These are phyloP conservation scores for Caiman crocodilus DNA, from an alignment of 2,797 vertebrate species.

Conservation along the genomic window DNA sequence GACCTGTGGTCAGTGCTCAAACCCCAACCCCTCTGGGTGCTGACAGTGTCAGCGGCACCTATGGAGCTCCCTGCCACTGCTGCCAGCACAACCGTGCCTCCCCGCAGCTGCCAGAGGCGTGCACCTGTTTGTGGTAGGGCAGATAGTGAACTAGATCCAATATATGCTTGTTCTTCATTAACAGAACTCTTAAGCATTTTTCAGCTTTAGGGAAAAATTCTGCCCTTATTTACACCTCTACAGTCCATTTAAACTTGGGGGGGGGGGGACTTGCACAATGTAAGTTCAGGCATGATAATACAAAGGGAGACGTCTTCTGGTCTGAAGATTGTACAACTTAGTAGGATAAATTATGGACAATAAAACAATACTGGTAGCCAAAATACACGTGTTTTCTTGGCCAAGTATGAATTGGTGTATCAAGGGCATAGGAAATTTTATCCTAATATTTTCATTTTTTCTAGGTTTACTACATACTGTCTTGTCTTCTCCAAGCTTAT, in stretches of 20 bases:
- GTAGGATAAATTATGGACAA: not conserved
- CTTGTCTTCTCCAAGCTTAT: not conserved
- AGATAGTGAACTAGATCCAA: not conserved
- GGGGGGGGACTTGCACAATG: not conserved
- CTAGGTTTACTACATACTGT: not conserved
- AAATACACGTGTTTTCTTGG: not conserved
- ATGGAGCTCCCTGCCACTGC: too few species aligned
- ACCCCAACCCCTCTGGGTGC: too few species aligned
- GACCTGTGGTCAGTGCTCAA: too few species aligned
- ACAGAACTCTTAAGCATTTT: not conserved
- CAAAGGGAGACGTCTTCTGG: rapidly evolving
- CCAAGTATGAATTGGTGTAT: not conserved
- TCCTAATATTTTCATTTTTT: not conserved
- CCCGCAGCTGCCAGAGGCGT: too few species aligned
- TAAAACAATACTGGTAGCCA: not conserved
- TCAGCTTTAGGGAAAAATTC: not conserved
- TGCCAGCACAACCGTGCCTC: too few species aligned
- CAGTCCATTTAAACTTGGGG: not conserved
- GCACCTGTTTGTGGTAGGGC: not conserved
- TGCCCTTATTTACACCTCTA: not conserved
- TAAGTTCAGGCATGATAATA: not conserved
- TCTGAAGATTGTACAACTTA: not conserved
- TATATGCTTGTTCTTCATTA: not conserved
- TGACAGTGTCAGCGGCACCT: too few species aligned
- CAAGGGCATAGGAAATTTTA: not conserved